Conservation (phyloP, 2,888 invertebrate genomes). For the Dryobotodes eremita region DNA sequence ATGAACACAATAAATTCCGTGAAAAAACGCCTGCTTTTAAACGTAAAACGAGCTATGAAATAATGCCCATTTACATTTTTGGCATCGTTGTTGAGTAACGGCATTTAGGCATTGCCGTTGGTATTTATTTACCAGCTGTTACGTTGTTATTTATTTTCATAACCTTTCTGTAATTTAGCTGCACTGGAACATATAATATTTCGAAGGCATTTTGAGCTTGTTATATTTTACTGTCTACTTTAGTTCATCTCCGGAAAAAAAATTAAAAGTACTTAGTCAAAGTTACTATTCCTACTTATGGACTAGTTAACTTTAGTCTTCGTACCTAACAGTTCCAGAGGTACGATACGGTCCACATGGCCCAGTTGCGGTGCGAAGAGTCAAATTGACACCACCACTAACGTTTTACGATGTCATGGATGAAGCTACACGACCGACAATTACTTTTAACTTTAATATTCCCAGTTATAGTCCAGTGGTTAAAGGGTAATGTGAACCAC, state of each 20-base stretch:
- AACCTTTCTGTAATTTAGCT: not conserved
- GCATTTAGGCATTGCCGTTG: slow-evolving; percentile 1
- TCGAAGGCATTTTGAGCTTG: not conserved
- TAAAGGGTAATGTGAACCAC: slow-evolving; percentile 1
- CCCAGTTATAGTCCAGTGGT: slow-evolving; percentile 29
- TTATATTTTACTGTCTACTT: not conserved
- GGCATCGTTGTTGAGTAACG: slow-evolving; percentile 24
- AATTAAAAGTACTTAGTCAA: not conserved
- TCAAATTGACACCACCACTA: slow-evolving; percentile 60
- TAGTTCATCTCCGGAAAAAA: not conserved
- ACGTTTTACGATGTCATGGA: slow-evolving; percentile 61
- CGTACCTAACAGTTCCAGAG: slow-evolving; percentile 19
- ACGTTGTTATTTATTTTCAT: slow-evolving; percentile 22
- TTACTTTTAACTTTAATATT: slow-evolving; percentile 61
- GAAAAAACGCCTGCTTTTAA: slow-evolving; percentile 34
- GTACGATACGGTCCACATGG: slow-evolving; percentile 23
- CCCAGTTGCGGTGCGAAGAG: slow-evolving; percentile 46
- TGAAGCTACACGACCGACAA: slow-evolving; percentile 55
- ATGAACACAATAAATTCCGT: slow-evolving; percentile 37
- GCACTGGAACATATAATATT: not conserved
- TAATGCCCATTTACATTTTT: slow-evolving; percentile 51
- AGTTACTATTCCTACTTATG: not conserved
- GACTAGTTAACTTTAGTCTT: slow-evolving; percentile 17
- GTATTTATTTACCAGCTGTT: slow-evolving; percentile 28
- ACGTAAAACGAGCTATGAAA: slow-evolving; percentile 25